Conservation (phyloP, 2,113 vertebrate species). For the Nematolebias whitei region DNA sequence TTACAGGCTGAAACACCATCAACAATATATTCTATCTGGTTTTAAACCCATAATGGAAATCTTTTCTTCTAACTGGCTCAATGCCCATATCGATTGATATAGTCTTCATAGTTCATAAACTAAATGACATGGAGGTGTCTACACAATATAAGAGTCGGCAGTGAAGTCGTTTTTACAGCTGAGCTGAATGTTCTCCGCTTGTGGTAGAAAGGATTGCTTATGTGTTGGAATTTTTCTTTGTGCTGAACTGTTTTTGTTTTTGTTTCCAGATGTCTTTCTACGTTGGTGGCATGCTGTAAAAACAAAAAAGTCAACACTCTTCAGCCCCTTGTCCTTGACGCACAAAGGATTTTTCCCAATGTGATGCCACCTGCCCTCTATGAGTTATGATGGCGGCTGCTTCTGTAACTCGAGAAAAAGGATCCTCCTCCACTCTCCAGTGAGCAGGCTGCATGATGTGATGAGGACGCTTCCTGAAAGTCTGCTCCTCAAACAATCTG, state of each 20-base stretch:
- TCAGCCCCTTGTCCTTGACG: conserved; percentile 64
- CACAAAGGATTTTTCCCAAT: conserved; percentile 63
- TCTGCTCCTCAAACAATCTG: conserved; percentile 65
- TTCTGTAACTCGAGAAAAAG: conserved; percentile 55
- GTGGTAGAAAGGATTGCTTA: conserved; percentile 9
- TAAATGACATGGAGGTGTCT: background rate
- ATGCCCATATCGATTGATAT: conserved; percentile 31
- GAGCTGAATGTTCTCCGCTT: conserved; percentile 30
- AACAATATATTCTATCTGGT: conserved; percentile 56
- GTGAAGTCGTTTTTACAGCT: conserved; percentile 25
- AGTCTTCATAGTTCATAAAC: conserved; percentile 20
- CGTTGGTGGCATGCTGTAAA: conserved; percentile 64
- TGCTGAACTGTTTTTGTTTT: conserved; percentile 45
- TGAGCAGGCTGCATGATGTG: conserved; percentile 75
- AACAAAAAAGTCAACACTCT: conserved; percentile 48
- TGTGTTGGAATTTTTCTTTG: conserved; percentile 17
- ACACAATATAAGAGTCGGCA: conserved; percentile 24
- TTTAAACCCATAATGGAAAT: conserved; percentile 54
- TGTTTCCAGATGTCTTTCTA: conserved; percentile 63
- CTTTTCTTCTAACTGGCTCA: conserved; percentile 41
- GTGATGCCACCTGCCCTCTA: conserved; percentile 43
- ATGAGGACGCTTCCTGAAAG: conserved; percentile 64
- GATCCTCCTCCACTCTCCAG: conserved; percentile 47
- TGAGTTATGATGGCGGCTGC: conserved; percentile 71
- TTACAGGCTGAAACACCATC: conserved; percentile 44